Percentiles rank a stretch among this genome's conserved stretches.
phyloP scores from a whole-genome alignment of 2,888 invertebrate species.

The Pammene fasciana region DNA sequence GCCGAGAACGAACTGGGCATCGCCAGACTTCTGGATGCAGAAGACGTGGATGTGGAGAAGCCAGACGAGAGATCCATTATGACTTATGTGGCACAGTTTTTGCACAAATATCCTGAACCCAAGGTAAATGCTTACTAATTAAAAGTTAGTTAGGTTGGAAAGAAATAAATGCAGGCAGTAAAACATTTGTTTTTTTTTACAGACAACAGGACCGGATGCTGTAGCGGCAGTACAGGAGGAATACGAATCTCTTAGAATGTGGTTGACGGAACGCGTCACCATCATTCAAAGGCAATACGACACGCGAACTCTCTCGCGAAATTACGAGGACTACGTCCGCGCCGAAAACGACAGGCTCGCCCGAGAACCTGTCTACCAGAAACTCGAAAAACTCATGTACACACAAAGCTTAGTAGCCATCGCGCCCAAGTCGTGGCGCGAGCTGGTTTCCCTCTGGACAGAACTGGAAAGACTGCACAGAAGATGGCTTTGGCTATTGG shows the following conservation, averaged over 20 bases:
- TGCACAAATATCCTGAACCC: slow-evolving; percentile 96
- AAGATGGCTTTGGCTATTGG: slow-evolving; percentile 95
- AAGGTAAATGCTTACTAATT: slow-evolving; percentile 76
- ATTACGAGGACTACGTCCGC: slow-evolving; percentile 91
- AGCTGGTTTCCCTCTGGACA: slow-evolving; percentile 91
- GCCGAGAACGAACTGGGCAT: slow-evolving; percentile 96
- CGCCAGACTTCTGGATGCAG: slow-evolving; percentile 94
- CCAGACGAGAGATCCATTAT: slow-evolving; percentile 99
- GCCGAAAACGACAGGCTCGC: slow-evolving; percentile 91
- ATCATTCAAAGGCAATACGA: slow-evolving; percentile 90
- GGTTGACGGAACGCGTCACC: slow-evolving; percentile 91
- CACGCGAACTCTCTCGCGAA: slow-evolving; percentile 88
- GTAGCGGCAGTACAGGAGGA: slow-evolving; percentile 91
- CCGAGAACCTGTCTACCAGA: slow-evolving; percentile 88
- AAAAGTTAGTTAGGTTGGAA: neutral
- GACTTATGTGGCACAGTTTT: slow-evolving; percentile 99
- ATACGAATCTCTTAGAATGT: slow-evolving; percentile 90
- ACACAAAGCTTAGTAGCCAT: slow-evolving; percentile 92
- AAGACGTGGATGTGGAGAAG: slow-evolving; percentile 97
- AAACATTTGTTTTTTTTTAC: slow-evolving; percentile 26
- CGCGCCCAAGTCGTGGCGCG: slow-evolving; percentile 93
- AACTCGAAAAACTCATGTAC: slow-evolving; percentile 90
- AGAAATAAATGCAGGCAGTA: neutral
- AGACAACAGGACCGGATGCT: slow-evolving; percentile 88
- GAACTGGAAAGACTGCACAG: slow-evolving; percentile 90